A percentile compares a stretch with the other conserved stretches of the same genome.
phyloP scores from a whole-genome alignment of 1,140 invertebrate genomes.

The Zaprionus inermis region DNA sequence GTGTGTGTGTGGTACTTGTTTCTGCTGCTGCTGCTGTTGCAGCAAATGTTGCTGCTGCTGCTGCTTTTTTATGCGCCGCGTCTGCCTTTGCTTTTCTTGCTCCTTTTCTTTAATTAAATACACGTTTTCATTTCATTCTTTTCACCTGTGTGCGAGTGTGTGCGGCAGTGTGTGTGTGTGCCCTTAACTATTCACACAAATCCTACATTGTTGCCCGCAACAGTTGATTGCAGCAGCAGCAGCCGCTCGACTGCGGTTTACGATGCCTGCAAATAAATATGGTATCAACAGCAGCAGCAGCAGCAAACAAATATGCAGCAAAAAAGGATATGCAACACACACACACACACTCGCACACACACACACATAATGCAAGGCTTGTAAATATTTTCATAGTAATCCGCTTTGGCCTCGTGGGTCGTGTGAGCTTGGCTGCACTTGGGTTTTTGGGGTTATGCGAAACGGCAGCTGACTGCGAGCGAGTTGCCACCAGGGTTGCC shows the following conservation, averaged over 20 bases:
- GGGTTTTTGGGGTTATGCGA: neutral
- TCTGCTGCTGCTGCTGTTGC: conserved; percentile 39
- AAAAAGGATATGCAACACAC: conserved; percentile 19
- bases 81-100: conserved; percentile 33
- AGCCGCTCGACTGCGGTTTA: conserved; percentile 9
- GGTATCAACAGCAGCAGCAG: conserved; percentile 26
- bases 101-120: conserved; percentile 80
- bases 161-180: conserved; percentile 23
- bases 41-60: conserved; percentile 46
- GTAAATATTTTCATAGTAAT: conserved; percentile 77
- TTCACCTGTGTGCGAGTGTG: conserved; percentile 38
- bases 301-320: conserved; percentile 43
- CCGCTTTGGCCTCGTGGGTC: conserved; percentile 58
- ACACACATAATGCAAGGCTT: conserved; percentile 52
- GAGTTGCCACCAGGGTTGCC: too few species aligned
- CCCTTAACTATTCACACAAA: conserved; percentile 52
- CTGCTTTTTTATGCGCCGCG: conserved; percentile 26
- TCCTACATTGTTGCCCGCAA: conserved; percentile 48
- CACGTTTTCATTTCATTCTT: conserved; percentile 77
- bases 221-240: conserved; percentile 31
- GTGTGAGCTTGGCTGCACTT: conserved; percentile 29
- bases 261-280: conserved; percentile 42
- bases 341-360: conserved; percentile 31
- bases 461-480: neutral
- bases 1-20: conserved; percentile 50